Evolutionary conservation across 2,888 invertebrate species (phyloP).

Genomic region (Drosophila kokeensis): DNA sequence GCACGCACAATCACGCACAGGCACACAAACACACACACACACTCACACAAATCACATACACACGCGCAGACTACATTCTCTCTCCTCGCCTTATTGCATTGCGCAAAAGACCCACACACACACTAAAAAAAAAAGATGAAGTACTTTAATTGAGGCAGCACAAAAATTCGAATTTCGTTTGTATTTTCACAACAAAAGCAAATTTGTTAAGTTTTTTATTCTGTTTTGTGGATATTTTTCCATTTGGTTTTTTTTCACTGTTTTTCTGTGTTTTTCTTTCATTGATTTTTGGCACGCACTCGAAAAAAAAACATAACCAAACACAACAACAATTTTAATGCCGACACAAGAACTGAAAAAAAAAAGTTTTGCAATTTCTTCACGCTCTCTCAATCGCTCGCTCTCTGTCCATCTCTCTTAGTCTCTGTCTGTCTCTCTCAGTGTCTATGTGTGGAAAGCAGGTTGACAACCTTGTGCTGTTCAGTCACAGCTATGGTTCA

Average conservation of each 20-base stretch:
- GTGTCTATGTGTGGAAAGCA: slow-evolving; percentile 22
- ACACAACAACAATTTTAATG: slow-evolving; percentile 56
- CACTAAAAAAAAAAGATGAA: slow-evolving; percentile 4
- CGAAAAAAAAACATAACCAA: slow-evolving; percentile 61
- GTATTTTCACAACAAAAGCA: slow-evolving; percentile 24
- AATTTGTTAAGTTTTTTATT: slow-evolving; percentile 11
- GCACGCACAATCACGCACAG: slow-evolving; percentile 43
- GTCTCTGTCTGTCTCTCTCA: background rate
- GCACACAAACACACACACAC: slow-evolving; percentile 5
- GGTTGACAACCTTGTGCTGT: slow-evolving; percentile 62
- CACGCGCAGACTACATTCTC: slow-evolving; percentile 3
- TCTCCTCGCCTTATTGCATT: slow-evolving; percentile 13
- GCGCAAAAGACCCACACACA: slow-evolving; percentile 38
- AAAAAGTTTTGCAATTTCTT: slow-evolving; percentile 39
- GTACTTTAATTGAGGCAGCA: slow-evolving; percentile 29
- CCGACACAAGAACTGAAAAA: slow-evolving; percentile 61
- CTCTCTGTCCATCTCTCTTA: slow-evolving; percentile 16
- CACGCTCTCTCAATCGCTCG: slow-evolving; percentile 26
- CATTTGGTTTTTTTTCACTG: slow-evolving; percentile 34
- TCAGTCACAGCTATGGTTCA: slow-evolving; percentile 56
- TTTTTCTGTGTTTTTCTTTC: slow-evolving; percentile 42
- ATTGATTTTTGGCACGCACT: slow-evolving; percentile 60
- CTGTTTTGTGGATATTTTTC: slow-evolving; percentile 10
- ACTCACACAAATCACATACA: slow-evolving; percentile 7
- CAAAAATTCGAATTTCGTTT: slow-evolving; percentile 22